These are phyloP conservation scores for Archivesica marissinica DNA, from an alignment of 1,140 invertebrate genomes.

Conservation along the genomic window DNA sequence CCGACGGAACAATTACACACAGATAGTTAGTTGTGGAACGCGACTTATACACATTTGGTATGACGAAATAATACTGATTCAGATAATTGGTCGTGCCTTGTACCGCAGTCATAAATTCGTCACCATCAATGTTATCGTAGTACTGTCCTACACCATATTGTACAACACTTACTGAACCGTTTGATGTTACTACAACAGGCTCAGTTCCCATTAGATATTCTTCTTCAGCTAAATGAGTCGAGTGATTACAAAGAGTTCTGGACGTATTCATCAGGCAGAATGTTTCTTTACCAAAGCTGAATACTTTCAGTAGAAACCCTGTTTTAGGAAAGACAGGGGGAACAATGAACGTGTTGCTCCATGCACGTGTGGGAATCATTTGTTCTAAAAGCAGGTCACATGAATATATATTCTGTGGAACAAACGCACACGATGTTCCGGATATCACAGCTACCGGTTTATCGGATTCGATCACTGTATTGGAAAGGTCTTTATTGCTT, in stretches of 20 bases:
- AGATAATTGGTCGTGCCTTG: no score
- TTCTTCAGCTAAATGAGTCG: no score
- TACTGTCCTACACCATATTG: neutral
- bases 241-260: neutral
- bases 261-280: neutral
- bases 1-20: no score
- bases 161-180: neutral
- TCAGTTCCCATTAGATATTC: neutral
- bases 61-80: neutral
- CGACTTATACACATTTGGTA: neutral
- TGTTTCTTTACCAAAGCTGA: no score
- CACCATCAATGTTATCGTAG: no score
- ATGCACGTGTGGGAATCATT: neutral
- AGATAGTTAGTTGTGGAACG: no score
- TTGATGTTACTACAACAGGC: neutral
- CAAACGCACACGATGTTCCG: neutral
- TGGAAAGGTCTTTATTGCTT: no score
- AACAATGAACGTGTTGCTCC: neutral
- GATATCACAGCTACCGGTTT: neutral
- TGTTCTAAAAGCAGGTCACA: neutral
- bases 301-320: neutral
- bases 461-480: neutral
- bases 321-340: neutral
- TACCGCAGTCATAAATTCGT: neutral
- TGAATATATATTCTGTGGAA: neutral